Evolutionary conservation across 2,888 invertebrate genomes (phyloP).

Genomic region (Sabatieria punctata): DNA sequence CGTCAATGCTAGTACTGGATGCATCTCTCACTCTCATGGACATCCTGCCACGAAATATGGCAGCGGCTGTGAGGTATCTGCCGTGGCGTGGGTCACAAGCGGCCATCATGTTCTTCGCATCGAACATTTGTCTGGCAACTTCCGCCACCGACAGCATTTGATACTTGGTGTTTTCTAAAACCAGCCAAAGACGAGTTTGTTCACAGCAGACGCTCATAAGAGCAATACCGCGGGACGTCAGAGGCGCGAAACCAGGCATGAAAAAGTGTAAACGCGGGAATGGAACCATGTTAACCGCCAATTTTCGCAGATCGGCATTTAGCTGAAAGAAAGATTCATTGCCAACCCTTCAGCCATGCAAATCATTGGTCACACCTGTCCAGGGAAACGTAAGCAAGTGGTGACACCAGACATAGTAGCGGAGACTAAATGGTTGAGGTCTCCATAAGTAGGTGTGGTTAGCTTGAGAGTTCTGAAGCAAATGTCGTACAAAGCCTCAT

Average conservation of each 20-base stretch:
- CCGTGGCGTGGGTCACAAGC: slow-evolving; percentile 36
- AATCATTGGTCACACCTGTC: slow-evolving; percentile 71
- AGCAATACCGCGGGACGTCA: slow-evolving; percentile 61
- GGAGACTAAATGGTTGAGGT: slow-evolving; percentile 52
- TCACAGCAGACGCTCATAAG: too few relatives aligned
- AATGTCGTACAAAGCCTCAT: slow-evolving; percentile 35
- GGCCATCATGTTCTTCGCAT: slow-evolving; percentile 39
- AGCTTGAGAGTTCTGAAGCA: slow-evolving; percentile 38
- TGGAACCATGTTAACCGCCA: slow-evolving; percentile 69
- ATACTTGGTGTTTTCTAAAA: not conserved
- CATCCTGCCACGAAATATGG: slow-evolving; percentile 41
- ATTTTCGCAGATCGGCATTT: slow-evolving; percentile 66
- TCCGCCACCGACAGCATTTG: slow-evolving; percentile 49
- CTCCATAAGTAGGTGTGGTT: slow-evolving; percentile 58
- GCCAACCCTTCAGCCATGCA: slow-evolving; percentile 76
- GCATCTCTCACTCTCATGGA: slow-evolving; percentile 45
- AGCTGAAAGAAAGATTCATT: slow-evolving; percentile 50
- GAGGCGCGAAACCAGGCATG: slow-evolving; percentile 58
- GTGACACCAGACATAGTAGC: slow-evolving; percentile 37
- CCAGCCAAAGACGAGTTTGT: too few relatives aligned
- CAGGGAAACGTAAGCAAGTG: slow-evolving; percentile 55
- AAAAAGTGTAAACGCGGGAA: slow-evolving; percentile 56
- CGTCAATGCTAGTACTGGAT: too few relatives aligned
- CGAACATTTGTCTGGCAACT: slow-evolving; percentile 53
- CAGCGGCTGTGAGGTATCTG: slow-evolving; percentile 42